Conservation (phyloP, 2,888 invertebrate species). For the Gisinianus flammeolus region DNA sequence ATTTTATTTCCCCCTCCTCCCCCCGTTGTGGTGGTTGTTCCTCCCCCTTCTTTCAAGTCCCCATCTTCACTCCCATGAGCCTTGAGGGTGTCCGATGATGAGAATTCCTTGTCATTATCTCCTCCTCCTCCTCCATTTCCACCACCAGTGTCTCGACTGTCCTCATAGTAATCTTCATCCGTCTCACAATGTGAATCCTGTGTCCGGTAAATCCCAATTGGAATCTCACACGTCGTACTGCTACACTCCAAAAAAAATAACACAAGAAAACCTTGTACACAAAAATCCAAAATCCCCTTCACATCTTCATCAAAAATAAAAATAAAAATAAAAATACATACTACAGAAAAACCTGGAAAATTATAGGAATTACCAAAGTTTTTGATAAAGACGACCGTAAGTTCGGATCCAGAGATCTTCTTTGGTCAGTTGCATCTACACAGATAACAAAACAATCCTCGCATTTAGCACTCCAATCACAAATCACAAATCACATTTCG, state of each 20-base stretch:
- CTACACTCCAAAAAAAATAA: neutral
- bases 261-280: neutral
- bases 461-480: no score
- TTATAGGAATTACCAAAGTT: constrained; percentile 76
- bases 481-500: no score
- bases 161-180: constrained; percentile 55
- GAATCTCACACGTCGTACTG: constrained; percentile 91
- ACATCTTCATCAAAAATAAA: no score
- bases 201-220: constrained; percentile 96
- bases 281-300: neutral
- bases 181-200: constrained; percentile 72
- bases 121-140: constrained; percentile 39
- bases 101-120: constrained; percentile 47
- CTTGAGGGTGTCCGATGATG: constrained; percentile 51
- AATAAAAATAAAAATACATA: neutral
- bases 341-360: neutral
- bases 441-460: constrained; percentile 56
- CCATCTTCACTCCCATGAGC: constrained; percentile 39
- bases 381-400: constrained; percentile 96
- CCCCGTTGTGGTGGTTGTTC: neutral
- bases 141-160: constrained; percentile 33
- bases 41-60: neutral
- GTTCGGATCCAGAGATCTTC: constrained; percentile 99
- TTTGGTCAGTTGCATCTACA: constrained; percentile 91
- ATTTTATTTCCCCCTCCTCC: constrained; percentile 40